Conservation (phyloP, 2,797 vertebrate species). For the Somateria mollissima region DNA sequence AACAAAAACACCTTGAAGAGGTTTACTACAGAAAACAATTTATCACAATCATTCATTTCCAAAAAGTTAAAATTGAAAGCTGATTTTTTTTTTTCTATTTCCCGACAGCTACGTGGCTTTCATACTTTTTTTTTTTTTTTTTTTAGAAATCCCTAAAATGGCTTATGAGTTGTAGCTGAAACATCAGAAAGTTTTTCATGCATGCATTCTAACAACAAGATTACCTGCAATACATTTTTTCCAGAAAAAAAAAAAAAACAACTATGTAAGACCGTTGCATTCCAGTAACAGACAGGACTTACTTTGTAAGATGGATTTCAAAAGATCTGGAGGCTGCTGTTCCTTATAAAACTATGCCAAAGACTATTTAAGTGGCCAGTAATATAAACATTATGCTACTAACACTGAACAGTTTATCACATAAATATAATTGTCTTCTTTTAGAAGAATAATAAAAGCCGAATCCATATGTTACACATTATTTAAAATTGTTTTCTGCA, state of each 20-base stretch:
- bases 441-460: slow-evolving; percentile 79
- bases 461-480: slow-evolving; percentile 80
- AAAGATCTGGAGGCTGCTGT: slow-evolving; percentile 67
- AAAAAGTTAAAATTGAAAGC: slow-evolving; percentile 62
- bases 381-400: slow-evolving; percentile 80
- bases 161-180: neutral
- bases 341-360: slow-evolving; percentile 71
- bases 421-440: slow-evolving; percentile 82
- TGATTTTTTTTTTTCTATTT: neutral
- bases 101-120: neutral
- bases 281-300: slow-evolving; percentile 63
- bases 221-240: slow-evolving; percentile 13
- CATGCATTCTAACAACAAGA: neutral
- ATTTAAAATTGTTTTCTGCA: slow-evolving; percentile 78
- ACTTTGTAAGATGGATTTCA: slow-evolving; percentile 67
- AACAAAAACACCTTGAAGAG: slow-evolving; percentile 40
- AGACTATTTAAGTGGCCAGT: slow-evolving; percentile 76
- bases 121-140: neutral
- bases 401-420: slow-evolving; percentile 79
- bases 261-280: slow-evolving; percentile 14
- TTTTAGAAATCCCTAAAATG: neutral
- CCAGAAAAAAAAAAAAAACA: slow-evolving; percentile 1
- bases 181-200: slow-evolving; percentile 34
- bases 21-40: neutral
- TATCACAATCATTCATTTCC: neutral